Conservation (phyloP, 2,888 invertebrate genomes). For the Lagria hirta region DNA sequence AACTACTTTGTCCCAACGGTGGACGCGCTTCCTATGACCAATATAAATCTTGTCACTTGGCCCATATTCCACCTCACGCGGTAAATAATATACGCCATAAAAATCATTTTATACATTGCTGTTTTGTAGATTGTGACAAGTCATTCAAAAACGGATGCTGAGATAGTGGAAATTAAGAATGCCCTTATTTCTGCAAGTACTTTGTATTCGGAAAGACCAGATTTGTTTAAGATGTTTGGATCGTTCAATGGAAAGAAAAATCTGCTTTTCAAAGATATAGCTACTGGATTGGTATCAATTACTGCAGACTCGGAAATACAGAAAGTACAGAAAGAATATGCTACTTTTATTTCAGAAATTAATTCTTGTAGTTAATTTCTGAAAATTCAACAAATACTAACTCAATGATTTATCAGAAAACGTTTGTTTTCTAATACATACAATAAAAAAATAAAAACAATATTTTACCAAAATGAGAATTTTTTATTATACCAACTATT, state of each 20-base stretch:
- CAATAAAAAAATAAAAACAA: too few relatives aligned
- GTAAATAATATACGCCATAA: constrained; percentile 37
- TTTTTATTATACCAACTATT: too few relatives aligned
- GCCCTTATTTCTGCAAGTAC: constrained; percentile 63
- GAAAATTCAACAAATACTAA: too few relatives aligned
- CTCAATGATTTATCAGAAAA: too few relatives aligned
- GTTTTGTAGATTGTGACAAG: constrained; percentile 51
- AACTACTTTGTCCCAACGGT: constrained; percentile 66
- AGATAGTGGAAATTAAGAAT: constrained; percentile 62
- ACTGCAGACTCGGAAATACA: constrained; percentile 41
- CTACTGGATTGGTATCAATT: constrained; percentile 52
- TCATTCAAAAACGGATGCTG: constrained; percentile 48
- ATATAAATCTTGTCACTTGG: constrained; percentile 63
- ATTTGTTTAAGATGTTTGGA: constrained; percentile 68
- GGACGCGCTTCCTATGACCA: constrained; percentile 59
- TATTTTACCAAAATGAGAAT: too few relatives aligned
- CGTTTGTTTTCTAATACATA: too few relatives aligned
- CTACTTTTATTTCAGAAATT: too few relatives aligned
- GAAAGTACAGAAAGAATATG: too few relatives aligned
- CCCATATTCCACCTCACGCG: constrained; percentile 60
- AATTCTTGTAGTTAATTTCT: too few relatives aligned
- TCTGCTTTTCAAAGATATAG: constrained; percentile 58
- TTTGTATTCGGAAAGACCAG: constrained; percentile 59
- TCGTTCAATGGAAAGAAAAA: constrained; percentile 57
- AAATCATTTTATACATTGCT: constrained; percentile 4